Evolutionary conservation across 2,797 vertebrate species (phyloP).

Genomic region (Heteromormyrus szaboi): DNA sequence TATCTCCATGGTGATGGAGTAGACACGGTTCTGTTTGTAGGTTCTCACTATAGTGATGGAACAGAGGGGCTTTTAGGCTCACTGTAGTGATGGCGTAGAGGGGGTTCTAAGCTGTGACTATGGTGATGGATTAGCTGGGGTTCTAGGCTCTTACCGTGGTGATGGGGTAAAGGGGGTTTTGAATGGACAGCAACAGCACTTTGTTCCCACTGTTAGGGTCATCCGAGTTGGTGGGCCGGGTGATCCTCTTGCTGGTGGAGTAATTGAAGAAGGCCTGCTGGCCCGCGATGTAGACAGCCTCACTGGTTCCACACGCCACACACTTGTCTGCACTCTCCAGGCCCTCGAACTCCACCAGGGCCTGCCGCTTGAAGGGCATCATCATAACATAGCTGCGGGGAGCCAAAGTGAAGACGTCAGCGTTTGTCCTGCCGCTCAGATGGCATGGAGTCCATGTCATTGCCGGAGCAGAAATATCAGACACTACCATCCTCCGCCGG

Average conservation of each 20-base stretch:
- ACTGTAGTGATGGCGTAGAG: neutral
- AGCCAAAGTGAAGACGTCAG: neutral
- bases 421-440: neutral
- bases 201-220: constrained; percentile 94
- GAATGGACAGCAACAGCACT: constrained; percentile 90
- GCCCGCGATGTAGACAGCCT: constrained; percentile 86
- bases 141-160: constrained; percentile 74
- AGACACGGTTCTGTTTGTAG: neutral
- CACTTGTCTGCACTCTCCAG: constrained; percentile 86
- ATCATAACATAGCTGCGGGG: constrained; percentile 90
- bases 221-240: constrained; percentile 85
- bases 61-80: constrained; percentile 32
- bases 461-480: neutral
- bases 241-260: constrained; percentile 94
- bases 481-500: neutral
- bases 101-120: constrained; percentile 60
- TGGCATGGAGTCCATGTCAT: neutral
- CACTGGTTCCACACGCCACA: constrained; percentile 78
- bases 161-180: constrained; percentile 96
- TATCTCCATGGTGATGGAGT: neutral
- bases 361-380: constrained; percentile 98
- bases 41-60: neutral
- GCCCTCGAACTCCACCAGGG: constrained; percentile 88
- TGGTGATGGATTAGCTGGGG: constrained; percentile 31
- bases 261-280: constrained; percentile 97